These are phyloP conservation scores for Andricus grossulariae DNA, from an alignment of 1,140 invertebrate species.

Conservation along the genomic window DNA sequence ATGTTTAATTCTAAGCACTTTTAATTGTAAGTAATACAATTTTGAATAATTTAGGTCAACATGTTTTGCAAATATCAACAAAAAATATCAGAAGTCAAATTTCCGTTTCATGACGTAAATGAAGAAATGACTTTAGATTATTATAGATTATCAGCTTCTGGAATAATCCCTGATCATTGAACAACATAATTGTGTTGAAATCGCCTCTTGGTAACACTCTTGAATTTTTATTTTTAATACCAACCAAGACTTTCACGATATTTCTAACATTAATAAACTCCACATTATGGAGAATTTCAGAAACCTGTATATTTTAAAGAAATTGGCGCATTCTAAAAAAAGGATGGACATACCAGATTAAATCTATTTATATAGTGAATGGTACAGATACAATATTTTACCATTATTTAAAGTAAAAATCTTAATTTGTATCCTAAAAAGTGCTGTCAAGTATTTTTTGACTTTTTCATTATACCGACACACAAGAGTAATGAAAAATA, in stretches of 20 bases:
- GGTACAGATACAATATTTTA: too few species aligned
- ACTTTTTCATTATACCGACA: too few species aligned
- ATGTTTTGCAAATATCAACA: too few species aligned
- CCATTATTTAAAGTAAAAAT: too few species aligned
- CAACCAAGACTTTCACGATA: not conserved
- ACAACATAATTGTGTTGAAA: conserved; percentile 20
- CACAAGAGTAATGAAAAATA: too few species aligned
- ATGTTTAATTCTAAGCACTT: too few species aligned
- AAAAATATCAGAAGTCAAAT: not conserved
- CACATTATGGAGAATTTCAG: not conserved
- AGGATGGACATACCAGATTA: too few species aligned
- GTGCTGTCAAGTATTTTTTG: too few species aligned
- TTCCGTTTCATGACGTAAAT: not conserved
- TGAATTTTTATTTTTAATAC: conserved; percentile 12
- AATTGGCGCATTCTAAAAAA: not conserved
- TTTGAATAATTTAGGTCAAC: too few species aligned
- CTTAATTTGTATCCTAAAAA: too few species aligned
- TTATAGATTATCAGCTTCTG: conserved; percentile 23
- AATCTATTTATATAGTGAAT: too few species aligned
- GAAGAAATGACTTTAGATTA: conserved; percentile 7
- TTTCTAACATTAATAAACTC: not conserved
- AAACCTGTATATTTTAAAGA: not conserved
- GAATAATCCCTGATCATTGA: conserved; percentile 16
- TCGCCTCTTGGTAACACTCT: not conserved
- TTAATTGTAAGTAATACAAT: too few species aligned